These are phyloP conservation scores for Prosopocoilus inquinatus DNA, from an alignment of 2,888 invertebrate species.

Conservation along the genomic window DNA sequence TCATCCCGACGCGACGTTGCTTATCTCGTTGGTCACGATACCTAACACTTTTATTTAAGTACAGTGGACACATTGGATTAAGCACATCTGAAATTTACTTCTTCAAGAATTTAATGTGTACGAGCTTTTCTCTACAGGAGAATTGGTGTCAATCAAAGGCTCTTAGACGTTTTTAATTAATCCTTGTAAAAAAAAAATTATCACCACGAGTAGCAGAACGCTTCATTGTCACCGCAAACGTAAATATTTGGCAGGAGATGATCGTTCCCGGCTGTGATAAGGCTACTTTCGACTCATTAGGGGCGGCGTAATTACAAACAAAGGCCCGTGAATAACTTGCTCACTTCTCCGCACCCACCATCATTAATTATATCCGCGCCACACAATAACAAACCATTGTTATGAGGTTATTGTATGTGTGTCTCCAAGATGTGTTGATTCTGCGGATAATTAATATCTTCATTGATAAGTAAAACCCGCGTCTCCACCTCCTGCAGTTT, in stretches of 20 bases:
- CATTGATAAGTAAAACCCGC: conserved; percentile 14
- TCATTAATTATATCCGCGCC: conserved; percentile 48
- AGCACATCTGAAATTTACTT: no score
- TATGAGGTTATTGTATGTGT: conserved; percentile 45
- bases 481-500: conserved; percentile 9
- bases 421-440: conserved; percentile 49
- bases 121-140: no score
- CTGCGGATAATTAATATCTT: conserved; percentile 44
- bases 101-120: no score
- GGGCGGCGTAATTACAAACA: conserved; percentile 45
- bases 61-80: no score
- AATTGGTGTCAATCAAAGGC: no score
- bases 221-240: not conserved
- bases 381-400: conserved; percentile 49
- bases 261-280: conserved; percentile 10
- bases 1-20: no score
- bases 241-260: not conserved
- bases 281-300: conserved; percentile 47
- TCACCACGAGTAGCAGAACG: not conserved
- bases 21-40: no score
- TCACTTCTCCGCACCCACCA: conserved; percentile 34
- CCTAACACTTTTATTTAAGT: no score
- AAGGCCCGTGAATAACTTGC: conserved; percentile 43
- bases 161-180: no score
- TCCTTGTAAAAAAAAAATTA: no score